Evolutionary conservation across 2,888 invertebrate genomes (phyloP), one percentile per base, ranked within the genome.

Genomic region (Caradrina kadenii): DNA sequence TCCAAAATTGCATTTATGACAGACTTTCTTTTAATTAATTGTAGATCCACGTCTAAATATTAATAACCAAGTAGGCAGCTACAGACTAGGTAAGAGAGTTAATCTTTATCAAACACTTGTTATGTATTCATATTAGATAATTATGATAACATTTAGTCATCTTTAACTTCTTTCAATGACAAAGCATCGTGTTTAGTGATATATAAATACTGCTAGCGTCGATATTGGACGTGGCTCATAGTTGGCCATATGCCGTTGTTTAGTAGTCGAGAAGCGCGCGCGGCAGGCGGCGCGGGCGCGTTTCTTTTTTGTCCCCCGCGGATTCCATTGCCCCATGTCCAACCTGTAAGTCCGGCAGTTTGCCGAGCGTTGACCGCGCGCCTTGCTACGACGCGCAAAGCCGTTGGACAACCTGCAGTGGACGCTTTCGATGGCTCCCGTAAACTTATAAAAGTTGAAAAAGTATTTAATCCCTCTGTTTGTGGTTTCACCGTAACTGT

Each of bases 261-360:
- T 91, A 91, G 91, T 91, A 93, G 93, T 91, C 89, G 84, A 86
- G 88, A 86, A 83, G 87, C 88, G 91, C 90, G 79, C 88, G 88
- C 35, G 35, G 86, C 87, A 83, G 89, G 90, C 89, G 89, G 88
- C 88, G 88, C 88, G 84, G 89, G 89, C 89, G 88, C 90, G 88
- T 93, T 91, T 90, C 89, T 93, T 94, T 94, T 95, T 95, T 94
- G 92, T 93, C 90, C 91, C 89, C 93, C 92, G 92, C 92, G 92
- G 94, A 94, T 95, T 94, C 94, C 94, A 93, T 90, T 91, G 94
- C 93, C 92, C 92, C 94, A 93, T 93, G 94, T 93, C 91, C 93
- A 94, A 95, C 94, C 94, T 93, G 95, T 94, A 94, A 93, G 94
- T 91, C 95, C 93, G 94, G 94, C 95, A 94, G 94, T 95, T 95